Base-by-base conservation (phyloP, 2,113 vertebrate species). In the Dendropsophus ebraccatus region DNA sequence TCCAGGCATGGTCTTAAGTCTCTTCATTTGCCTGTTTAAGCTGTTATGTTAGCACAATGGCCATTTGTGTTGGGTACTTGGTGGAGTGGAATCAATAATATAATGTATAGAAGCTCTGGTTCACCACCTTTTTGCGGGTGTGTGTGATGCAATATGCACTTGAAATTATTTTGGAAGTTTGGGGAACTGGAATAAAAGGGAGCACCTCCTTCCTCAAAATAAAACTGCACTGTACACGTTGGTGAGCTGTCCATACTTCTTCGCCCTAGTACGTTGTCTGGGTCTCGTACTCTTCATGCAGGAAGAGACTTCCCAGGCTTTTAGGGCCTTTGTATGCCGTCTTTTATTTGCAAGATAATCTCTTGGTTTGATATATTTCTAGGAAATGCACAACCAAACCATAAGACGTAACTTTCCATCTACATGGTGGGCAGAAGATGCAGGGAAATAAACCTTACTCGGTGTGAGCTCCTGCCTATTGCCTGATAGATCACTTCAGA, bases 1-100 rank as follows among this genome's bases (percentile, higher is more conserved):
- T 77, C n/a, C 83, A 76, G 73, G 70, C 82, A 74, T 60, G 70
- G 72, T 84, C 83, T 84, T 84, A 84, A 76, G 50, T 73, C 47
- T 32, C 54, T 81, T 76, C 60, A 12, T 56, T 62, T 76, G 72
- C 72, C 83, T 62, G 37, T 62, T 84, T 60, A n/a, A 49, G 41
- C 72, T 84, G n/a, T 77, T 84, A 16, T 76, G 83, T 45, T 83
- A 54, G 28, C 28, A 83, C 69, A 47, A 56, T 76, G 83, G 72
- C 83, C 37, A 65, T 28, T 62, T 60, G 28, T 84, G 37, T 76
- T 84, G 35, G n/a, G 72, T 84, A 60, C 52, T 62, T 58, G 56
- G 25, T 83, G 69, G 65, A 35, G 28, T 83, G 35, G 81, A 65
- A 56, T 56, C 49, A 62, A 41, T 75, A 75, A 50, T 72, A 25